Conservation (phyloP, 1,140 invertebrate genomes). For the Habropoda laboriosa region DNA sequence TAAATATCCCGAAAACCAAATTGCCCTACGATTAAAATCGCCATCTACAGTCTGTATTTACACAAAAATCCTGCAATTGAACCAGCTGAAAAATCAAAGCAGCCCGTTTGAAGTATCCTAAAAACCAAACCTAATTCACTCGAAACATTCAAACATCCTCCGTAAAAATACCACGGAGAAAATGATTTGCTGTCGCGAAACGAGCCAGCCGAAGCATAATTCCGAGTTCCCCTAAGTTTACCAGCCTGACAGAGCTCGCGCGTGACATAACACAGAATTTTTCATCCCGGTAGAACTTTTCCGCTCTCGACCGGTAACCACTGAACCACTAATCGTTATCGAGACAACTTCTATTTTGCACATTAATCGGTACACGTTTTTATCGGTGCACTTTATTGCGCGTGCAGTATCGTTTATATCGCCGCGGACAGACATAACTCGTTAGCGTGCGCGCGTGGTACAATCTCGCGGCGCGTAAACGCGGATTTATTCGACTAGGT, state of each 20-base stretch:
- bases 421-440: slow-evolving; percentile 7
- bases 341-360: slow-evolving; percentile 18
- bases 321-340: slow-evolving; percentile 24
- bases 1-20: too few species aligned
- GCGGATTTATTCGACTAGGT: not conserved
- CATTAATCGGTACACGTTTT: slow-evolving; percentile 17
- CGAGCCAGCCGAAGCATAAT: not conserved
- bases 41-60: too few species aligned
- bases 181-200: not conserved
- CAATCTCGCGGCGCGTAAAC: not conserved
- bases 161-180: accelerated
- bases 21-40: too few species aligned
- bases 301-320: not conserved
- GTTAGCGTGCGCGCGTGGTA: not conserved
- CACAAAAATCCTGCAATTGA: too few species aligned
- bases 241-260: not conserved
- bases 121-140: too few species aligned
- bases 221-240: not conserved
- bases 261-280: not conserved
- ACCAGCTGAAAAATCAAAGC: too few species aligned
- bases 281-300: not conserved
- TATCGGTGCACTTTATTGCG: slow-evolving; percentile 6
- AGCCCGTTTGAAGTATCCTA: too few species aligned
- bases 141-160: too few species aligned
- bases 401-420: slow-evolving; percentile 33